Evolutionary conservation across 2,797 vertebrate genomes (phyloP).

Genomic region (Pyrocephalus nanus): DNA sequence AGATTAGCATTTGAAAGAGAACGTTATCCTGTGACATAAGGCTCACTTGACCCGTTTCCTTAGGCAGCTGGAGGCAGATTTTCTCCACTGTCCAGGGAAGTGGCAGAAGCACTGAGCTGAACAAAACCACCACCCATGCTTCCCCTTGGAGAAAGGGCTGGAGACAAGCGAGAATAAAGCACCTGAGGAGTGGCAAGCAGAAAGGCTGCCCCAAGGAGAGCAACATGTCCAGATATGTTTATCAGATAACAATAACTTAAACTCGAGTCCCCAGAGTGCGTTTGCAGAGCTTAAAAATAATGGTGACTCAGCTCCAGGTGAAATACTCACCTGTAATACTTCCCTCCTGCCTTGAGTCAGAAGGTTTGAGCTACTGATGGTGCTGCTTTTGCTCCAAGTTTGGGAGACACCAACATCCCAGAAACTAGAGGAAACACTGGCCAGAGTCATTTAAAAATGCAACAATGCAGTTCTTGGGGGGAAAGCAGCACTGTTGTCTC

Average conservation of each 20-base stretch:
- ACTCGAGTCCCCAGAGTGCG: not conserved
- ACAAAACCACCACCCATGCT: not conserved
- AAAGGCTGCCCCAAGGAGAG: conserved; percentile 30
- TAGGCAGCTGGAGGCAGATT: not conserved
- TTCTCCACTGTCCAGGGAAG: not conserved
- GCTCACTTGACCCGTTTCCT: not conserved
- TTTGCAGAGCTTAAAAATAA: not conserved
- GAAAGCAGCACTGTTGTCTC: not conserved
- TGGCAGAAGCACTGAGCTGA: not conserved
- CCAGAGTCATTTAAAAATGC: not conserved
- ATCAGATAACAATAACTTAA: not conserved
- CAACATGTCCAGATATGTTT: not conserved
- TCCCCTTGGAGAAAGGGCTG: not conserved
- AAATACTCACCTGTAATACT: not conserved
- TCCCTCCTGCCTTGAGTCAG: not conserved
- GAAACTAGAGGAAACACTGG: not conserved
- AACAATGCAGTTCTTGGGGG: not conserved
- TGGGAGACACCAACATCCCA: not conserved
- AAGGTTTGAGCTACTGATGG: not conserved
- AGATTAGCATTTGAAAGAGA: not conserved
- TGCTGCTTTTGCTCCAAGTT: not conserved
- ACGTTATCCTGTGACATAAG: not conserved
- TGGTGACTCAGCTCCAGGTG: conserved; percentile 1
- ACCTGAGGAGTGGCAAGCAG: not conserved
- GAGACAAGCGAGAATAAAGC: not conserved